Base-by-base conservation (phyloP, 2,797 vertebrate genomes). In the Acestrorhynchus altus region DNA sequence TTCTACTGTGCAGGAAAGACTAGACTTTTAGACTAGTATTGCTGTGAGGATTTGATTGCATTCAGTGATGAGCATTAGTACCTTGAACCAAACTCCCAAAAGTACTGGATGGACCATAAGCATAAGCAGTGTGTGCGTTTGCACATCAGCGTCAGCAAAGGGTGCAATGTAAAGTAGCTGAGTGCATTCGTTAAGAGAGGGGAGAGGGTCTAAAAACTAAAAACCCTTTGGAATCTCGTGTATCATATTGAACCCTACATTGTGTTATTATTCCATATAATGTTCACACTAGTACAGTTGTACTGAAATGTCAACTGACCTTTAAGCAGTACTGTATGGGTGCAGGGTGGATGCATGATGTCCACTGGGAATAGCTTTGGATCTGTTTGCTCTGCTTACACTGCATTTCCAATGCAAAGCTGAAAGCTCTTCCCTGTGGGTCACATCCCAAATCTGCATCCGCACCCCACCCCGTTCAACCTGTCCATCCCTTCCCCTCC, bases 401-500 rank as follows among this genome's bases (percentile, higher is more conserved):
- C 15, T 52, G n/a, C 28, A 54, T 69, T 51, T 52, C 31, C 18
- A 39, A 52, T 35, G 31, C 44, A 73, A 47, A 47, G 54, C 56
- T 59, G 16, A 9, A 44, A 12, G 42, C 42, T 69, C 56, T 42
- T 35, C 31, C 26, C 71, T 20, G 26, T 39, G 42, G 44, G 59
- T 63, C 28, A 64, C 4, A 39, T 7, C n/a, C 13, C 72, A 67
- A 66, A 51, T 57, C 61, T 16, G 49, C 44, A 49, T 64, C 46
- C 47, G 63, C 18, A 24, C 12, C 24, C 61, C 20, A 20, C 39
- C 61, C 61, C 0, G 40, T 65, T 44, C 68, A 74, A 54, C 74
- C 42, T 60, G 31, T 57, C 63, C 49, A 40, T 44, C 76, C 69
- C 74, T 56, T 52, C 28, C 69, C 42, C 47, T 83, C 81, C 73